Percentiles rank a stretch among this genome's conserved stretches.
Evolutionary conservation across 2,888 invertebrate species (phyloP).

Genomic region (Aproaerema taeniolella): DNA sequence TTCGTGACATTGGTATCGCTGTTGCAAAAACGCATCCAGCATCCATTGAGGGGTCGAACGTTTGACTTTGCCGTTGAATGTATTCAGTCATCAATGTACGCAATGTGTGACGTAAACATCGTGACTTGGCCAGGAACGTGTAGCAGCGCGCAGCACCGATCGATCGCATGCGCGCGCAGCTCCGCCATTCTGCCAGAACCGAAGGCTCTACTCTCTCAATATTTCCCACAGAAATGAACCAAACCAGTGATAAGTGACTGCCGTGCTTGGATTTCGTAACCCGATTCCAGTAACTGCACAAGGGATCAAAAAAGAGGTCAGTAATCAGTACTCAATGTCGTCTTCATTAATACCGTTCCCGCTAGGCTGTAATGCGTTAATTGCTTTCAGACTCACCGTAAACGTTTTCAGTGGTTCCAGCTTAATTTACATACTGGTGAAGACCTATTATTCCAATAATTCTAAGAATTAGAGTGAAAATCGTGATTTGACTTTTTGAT

Average conservation of each 20-base stretch:
- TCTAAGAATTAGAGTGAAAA: too few relatives aligned
- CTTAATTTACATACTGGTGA: too few relatives aligned
- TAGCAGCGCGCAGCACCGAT: conserved; percentile 59
- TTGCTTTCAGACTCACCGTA: too few relatives aligned
- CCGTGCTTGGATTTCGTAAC: conserved; percentile 32
- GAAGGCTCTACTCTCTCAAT: conserved; percentile 53
- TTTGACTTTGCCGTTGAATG: conserved; percentile 43
- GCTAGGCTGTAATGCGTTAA: too few relatives aligned
- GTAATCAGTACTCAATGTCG: too few relatives aligned
- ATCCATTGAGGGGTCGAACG: conserved; percentile 41
- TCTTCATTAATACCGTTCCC: too few relatives aligned
- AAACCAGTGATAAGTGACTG: conserved; percentile 62
- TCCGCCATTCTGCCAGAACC: conserved; percentile 55
- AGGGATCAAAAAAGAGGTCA: conserved; percentile 39
- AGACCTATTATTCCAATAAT: too few relatives aligned
- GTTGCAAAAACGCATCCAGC: conserved; percentile 19
- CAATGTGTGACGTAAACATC: conserved; percentile 71
- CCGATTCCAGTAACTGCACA: conserved; percentile 24
- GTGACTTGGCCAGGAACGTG: conserved; percentile 51
- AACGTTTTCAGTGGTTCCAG: too few relatives aligned
- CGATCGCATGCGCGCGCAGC: conserved; percentile 73
- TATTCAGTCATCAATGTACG: conserved; percentile 68
- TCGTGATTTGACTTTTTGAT: too few relatives aligned
- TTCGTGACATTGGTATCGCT: too few relatives aligned
- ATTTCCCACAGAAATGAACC: conserved; percentile 69